phyloP scores from a whole-genome alignment of 2,888 invertebrate species.

The Chloromyia formosa region DNA sequence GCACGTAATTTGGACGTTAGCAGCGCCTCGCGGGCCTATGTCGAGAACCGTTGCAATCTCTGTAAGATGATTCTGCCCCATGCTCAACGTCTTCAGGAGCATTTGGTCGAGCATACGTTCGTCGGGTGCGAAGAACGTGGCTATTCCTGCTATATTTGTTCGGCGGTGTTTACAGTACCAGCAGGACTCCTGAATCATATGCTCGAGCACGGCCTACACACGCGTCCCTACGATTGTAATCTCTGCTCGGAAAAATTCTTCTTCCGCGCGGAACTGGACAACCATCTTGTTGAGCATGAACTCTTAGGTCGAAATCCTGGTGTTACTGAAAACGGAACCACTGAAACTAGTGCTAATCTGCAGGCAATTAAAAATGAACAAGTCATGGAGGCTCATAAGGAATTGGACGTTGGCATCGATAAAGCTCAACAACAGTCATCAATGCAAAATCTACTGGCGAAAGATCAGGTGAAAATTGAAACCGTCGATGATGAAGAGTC shows the following conservation, averaged over 20 bases:
- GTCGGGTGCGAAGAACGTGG: slow-evolving; percentile 79
- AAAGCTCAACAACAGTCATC: background rate
- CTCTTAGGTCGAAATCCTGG: slow-evolving; percentile 36
- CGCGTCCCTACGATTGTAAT: slow-evolving; percentile 86
- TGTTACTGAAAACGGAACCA: background rate
- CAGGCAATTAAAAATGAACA: slow-evolving; percentile 28
- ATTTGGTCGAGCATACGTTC: slow-evolving; percentile 92
- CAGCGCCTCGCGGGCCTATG: slow-evolving; percentile 69
- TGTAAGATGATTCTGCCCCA: slow-evolving; percentile 82
- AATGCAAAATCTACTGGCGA: background rate
- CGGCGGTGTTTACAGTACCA: slow-evolving; percentile 85
- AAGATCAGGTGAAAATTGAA: slow-evolving; percentile 45
- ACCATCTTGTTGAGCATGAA: slow-evolving; percentile 77
- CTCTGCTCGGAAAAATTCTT: slow-evolving; percentile 87
- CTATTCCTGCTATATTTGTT: slow-evolving; percentile 89
- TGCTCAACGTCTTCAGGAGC: slow-evolving; percentile 83
- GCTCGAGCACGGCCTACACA: slow-evolving; percentile 80
- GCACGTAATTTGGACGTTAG: slow-evolving; percentile 59
- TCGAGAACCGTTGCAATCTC: slow-evolving; percentile 72
- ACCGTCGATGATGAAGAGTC: slow-evolving; percentile 8
- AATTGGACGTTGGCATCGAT: background rate
- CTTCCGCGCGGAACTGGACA: slow-evolving; percentile 90
- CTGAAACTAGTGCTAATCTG: background rate
- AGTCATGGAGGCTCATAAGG: background rate
- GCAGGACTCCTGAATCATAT: slow-evolving; percentile 84